Conservation (phyloP, 2,113 vertebrate genomes). For the Mystacornis crossleyi region DNA sequence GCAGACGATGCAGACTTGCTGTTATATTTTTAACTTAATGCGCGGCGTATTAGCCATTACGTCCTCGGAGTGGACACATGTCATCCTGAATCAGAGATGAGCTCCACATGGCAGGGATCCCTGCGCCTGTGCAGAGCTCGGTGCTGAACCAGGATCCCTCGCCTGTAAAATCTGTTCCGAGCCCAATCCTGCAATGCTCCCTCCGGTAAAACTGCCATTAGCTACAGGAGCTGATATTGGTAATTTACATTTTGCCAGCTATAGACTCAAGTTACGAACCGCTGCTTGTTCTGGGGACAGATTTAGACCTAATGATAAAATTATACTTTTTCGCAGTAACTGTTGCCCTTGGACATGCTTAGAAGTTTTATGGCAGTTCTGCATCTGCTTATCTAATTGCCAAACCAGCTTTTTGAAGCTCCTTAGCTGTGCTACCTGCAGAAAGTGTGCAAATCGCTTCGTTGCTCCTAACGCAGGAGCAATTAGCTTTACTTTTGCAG, state of each 20-base stretch:
- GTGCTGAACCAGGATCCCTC: slow-evolving; percentile 13
- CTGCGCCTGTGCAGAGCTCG: not conserved
- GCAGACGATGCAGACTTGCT: slow-evolving; percentile 18
- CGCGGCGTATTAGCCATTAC: not conserved
- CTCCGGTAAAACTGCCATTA: slow-evolving; percentile 44
- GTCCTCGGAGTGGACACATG: slow-evolving; percentile 48
- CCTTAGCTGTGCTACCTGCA: slow-evolving; percentile 48
- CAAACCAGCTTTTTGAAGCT: slow-evolving; percentile 23
- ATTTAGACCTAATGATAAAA: slow-evolving; percentile 73
- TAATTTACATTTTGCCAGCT: slow-evolving; percentile 55
- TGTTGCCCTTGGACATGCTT: slow-evolving; percentile 65
- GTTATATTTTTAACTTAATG: slow-evolving; percentile 64
- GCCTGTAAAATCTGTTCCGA: slow-evolving; percentile 32
- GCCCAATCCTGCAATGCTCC: slow-evolving; percentile 50
- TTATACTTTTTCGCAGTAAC: slow-evolving; percentile 57
- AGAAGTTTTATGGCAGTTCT: slow-evolving; percentile 61
- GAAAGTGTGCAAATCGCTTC: not conserved
- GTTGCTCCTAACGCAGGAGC: not conserved
- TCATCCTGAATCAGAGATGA: slow-evolving; percentile 35
- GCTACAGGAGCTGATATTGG: slow-evolving; percentile 58
- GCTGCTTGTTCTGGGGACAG: slow-evolving; percentile 60
- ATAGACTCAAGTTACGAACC: slow-evolving; percentile 14
- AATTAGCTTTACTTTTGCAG: not conserved
- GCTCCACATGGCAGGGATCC: slow-evolving; percentile 55
- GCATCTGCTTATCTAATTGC: slow-evolving; percentile 53